Base-by-base conservation (phyloP, 1,140 invertebrate species). In the Sipha flava region DNA sequence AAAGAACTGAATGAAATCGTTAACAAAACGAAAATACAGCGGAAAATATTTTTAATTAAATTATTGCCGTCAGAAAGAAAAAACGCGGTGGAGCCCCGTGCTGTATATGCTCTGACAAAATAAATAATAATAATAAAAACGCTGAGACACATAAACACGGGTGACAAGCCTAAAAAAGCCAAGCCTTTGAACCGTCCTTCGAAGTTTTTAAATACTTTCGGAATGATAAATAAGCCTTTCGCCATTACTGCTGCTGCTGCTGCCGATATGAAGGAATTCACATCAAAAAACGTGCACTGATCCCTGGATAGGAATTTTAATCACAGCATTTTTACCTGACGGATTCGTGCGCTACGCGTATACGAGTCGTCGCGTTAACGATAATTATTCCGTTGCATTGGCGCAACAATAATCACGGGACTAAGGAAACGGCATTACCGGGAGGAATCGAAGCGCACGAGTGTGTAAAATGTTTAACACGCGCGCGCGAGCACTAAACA, bases 21-120 rank as follows among this genome's bases (percentile, higher is more conserved):
- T 77, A 57, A 40, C 34, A 29, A 43, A 59, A 54, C 52, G 31
- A 77, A 75, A 77, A 52, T 54, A 75, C 37, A 21, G 49, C 31
- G 72, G 49, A 54, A 75, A 75, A 77, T 77, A 77, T 77, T 77
- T 75, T 77, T 77, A 77, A 77, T 77, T 77, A 77, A 77, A 77
- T 77, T 59, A 77, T 77, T 43, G 34, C 34, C 52, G 73, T 57
- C 18, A 16, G 21, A 34, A 23, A 21, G 49, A 57, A 75, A 75
- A 52, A 47, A 31, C 70, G 10, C 70, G 70, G 45, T 34, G 34
- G 34, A 6, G 31, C 29, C 29, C 49, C 34, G 21, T 16, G 12
- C 12, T 6, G n/a, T n/a, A n/a, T n/a, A n/a, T n/a, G 12, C 45
- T 72, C 5, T 31, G 29, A 14, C 34, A 16, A 43, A 43, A 77